Conservation (phyloP, 2,888 invertebrate species). For the Brachyptera putata region DNA sequence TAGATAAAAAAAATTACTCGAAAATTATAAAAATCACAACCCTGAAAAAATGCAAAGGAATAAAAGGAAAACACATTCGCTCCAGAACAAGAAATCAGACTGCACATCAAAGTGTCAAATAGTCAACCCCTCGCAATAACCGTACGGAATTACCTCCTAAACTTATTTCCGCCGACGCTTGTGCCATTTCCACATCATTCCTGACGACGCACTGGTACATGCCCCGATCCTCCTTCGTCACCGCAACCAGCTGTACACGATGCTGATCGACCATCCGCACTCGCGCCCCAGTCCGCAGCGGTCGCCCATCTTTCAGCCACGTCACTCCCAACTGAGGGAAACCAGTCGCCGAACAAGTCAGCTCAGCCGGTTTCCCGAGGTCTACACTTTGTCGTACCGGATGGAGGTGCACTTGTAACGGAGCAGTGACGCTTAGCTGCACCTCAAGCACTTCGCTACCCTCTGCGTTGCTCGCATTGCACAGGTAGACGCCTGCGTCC, state of each 20-base stretch:
- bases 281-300: constrained; percentile 44
- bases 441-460: constrained; percentile 54
- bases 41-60: no score
- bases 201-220: constrained; percentile 48
- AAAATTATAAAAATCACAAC: no score
- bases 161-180: constrained; percentile 46
- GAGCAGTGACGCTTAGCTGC: constrained; percentile 47
- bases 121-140: no score
- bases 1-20: no score
- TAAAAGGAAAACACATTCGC: no score
- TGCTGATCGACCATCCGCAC: constrained; percentile 48
- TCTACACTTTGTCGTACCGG: constrained; percentile 47
- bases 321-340: constrained; percentile 44
- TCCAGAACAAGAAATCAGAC: no score
- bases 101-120: no score
- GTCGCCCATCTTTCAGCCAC: constrained; percentile 51
- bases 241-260: constrained; percentile 48
- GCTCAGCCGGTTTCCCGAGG: constrained; percentile 48
- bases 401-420: constrained; percentile 45
- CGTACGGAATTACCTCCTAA: constrained; percentile 46
- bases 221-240: constrained; percentile 46
- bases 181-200: constrained; percentile 47
- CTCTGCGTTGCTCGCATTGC: constrained; percentile 52
- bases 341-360: constrained; percentile 45
- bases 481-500: constrained; percentile 51